Conservation (phyloP, 1,140 invertebrate genomes). For the Bombus confusus region DNA sequence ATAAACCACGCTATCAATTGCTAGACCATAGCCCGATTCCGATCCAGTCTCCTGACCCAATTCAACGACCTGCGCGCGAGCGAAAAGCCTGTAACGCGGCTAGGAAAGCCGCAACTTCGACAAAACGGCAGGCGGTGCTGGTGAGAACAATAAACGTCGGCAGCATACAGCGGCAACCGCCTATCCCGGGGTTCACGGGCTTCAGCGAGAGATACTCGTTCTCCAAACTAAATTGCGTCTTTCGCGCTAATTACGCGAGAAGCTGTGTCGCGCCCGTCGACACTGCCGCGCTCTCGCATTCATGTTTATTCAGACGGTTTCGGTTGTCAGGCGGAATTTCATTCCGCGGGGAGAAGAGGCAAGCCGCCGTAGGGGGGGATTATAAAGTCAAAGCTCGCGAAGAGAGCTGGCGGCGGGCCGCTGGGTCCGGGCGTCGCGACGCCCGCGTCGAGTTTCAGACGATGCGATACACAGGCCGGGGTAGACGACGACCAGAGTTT, state of each 20-base stretch:
- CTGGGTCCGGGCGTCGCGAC: slow-evolving; percentile 28
- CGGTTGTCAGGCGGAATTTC: slow-evolving; percentile 47
- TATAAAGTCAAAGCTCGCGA: slow-evolving; percentile 61
- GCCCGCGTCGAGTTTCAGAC: slow-evolving; percentile 54
- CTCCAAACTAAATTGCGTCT: slow-evolving; percentile 33
- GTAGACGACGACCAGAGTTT: slow-evolving; percentile 41
- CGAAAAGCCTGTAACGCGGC: slow-evolving; percentile 1
- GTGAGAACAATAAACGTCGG: slow-evolving; percentile 33
- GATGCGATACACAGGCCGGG: neutral
- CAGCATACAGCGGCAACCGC: neutral
- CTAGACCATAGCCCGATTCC: neutral
- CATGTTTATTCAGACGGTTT: slow-evolving; percentile 58
- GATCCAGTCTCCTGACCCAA: neutral
- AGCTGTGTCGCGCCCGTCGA: slow-evolving; percentile 34
- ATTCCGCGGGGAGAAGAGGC: neutral
- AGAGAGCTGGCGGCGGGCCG: neutral
- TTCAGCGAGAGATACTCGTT: neutral
- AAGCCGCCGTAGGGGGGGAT: slow-evolving; percentile 20
- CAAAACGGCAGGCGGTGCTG: neutral
- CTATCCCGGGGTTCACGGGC: too few species aligned
- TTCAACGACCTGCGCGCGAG: neutral
- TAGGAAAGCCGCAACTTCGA: slow-evolving; percentile 7
- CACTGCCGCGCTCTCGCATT: slow-evolving; percentile 6
- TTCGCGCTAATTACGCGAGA: slow-evolving; percentile 52
- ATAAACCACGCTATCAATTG: neutral